phyloP scores from a whole-genome alignment of 2,113 vertebrate genomes.

The Bostrychus sinensis region DNA sequence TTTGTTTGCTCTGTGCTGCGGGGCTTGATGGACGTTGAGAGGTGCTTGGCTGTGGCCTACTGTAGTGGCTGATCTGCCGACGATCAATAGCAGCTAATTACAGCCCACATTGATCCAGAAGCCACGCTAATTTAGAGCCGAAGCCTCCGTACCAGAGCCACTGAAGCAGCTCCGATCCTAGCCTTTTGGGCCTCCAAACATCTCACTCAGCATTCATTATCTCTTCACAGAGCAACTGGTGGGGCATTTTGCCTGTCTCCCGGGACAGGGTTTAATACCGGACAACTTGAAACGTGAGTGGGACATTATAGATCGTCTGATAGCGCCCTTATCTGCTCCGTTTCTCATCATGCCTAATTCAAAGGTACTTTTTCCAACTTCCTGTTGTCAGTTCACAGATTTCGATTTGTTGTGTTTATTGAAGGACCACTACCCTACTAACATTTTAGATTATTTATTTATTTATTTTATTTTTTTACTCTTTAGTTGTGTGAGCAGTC shows the following conservation, averaged over 20 bases:
- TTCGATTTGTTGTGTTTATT: too few relatives aligned
- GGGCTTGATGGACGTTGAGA: conserved; percentile 71
- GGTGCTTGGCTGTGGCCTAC: conserved; percentile 73
- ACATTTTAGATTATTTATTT: too few relatives aligned
- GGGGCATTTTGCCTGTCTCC: conserved; percentile 49
- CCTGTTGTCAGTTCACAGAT: too few relatives aligned
- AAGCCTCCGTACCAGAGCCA: conserved; percentile 55
- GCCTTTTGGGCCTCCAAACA: conserved; percentile 67
- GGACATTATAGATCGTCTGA: conserved; percentile 42
- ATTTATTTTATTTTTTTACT: too few relatives aligned
- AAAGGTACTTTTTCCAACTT: not conserved
- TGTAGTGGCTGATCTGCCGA: conserved; percentile 75
- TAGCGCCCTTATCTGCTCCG: conserved; percentile 18
- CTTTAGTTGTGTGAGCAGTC: too few relatives aligned
- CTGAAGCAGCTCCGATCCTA: conserved; percentile 66
- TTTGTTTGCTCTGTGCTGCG: conserved; percentile 65
- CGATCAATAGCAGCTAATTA: conserved; percentile 84
- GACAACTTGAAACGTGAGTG: conserved; percentile 27
- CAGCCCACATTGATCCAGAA: conserved; percentile 77
- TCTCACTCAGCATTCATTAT: conserved; percentile 77
- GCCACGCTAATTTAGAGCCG: conserved; percentile 75
- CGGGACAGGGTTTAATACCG: conserved; percentile 34
- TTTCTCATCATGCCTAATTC: conserved; percentile 11
- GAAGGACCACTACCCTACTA: too few relatives aligned
- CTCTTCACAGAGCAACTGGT: conserved; percentile 67